Conservation (phyloP, 2,797 vertebrate genomes). For the Brachyrhaphis roseni region DNA sequence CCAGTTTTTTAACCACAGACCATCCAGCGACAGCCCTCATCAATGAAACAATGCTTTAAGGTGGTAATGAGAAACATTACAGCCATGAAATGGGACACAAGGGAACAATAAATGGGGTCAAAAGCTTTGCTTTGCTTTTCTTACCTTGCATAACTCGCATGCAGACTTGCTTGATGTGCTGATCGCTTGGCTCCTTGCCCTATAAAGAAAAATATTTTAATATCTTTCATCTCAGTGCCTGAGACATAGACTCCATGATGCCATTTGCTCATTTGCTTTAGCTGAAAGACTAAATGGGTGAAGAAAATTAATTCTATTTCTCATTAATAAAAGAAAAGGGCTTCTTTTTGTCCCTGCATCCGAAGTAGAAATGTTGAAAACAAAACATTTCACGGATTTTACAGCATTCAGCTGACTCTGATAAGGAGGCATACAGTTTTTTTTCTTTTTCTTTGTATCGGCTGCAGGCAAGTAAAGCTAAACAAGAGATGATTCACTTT, state of each 20-base stretch:
- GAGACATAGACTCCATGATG: constrained; percentile 19
- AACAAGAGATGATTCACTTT: background rate
- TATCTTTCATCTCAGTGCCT: constrained; percentile 7
- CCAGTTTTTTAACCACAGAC: constrained; percentile 43
- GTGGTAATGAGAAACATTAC: constrained; percentile 63
- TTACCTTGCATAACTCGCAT: constrained; percentile 99
- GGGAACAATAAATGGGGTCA: constrained; percentile 63
- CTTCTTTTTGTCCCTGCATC: background rate
- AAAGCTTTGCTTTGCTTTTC: constrained; percentile 46
- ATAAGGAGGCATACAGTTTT: background rate
- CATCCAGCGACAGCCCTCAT: constrained; percentile 48
- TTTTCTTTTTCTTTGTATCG: background rate
- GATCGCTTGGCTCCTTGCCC: constrained; percentile 95
- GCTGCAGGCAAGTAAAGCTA: background rate
- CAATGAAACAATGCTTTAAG: constrained; percentile 45
- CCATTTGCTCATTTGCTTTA: constrained; percentile 8
- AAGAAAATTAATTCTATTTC: background rate
- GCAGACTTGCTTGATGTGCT: constrained; percentile 97
- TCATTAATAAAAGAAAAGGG: background rate
- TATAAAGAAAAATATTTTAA: constrained; percentile 64
- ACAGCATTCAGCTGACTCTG: background rate
- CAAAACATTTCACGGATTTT: background rate
- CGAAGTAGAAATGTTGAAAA: background rate
- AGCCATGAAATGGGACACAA: constrained; percentile 57
- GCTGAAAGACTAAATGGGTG: background rate